These are phyloP conservation scores for Osmerus mordax DNA, from an alignment of 2,113 vertebrate genomes.

Conservation along the genomic window DNA sequence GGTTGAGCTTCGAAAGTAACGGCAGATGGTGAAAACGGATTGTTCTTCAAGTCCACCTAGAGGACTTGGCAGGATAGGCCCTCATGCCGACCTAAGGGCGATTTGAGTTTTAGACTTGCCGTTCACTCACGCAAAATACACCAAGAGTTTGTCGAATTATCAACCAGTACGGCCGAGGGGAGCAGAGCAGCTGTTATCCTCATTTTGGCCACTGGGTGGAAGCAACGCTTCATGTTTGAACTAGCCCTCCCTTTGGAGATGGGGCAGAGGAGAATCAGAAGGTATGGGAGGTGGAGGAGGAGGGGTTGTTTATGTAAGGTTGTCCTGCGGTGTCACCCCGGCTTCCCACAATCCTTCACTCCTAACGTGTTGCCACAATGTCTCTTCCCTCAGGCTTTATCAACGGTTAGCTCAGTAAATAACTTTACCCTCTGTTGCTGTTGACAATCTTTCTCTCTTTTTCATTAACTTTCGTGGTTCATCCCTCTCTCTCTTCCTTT, in stretches of 20 bases:
- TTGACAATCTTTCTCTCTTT: not conserved
- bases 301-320: not conserved
- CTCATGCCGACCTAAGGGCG: no score
- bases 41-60: no score
- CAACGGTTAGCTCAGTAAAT: not conserved
- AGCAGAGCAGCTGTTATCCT: not conserved
- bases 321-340: slow-evolving; percentile 2
- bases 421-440: no score
- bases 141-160: not conserved
- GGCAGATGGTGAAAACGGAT: not conserved
- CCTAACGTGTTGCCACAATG: slow-evolving; percentile 8
- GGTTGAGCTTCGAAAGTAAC: not conserved
- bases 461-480: not conserved
- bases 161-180: not conserved
- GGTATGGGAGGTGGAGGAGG: not conserved
- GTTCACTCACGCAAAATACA: not conserved
- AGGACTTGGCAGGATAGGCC: no score
- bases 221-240: slow-evolving; percentile 49
- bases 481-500: not conserved
- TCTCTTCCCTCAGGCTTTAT: slow-evolving; percentile 9
- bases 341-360: slow-evolving; percentile 15
- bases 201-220: slow-evolving; percentile 48
- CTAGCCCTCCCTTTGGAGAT: no score
- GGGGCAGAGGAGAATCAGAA: no score
- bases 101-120: not conserved